Percentiles rank a stretch among this genome's conserved stretches.
These are phyloP conservation scores for Andricus grossulariae DNA, from an alignment of 1,140 invertebrate genomes.

Conservation along the genomic window DNA sequence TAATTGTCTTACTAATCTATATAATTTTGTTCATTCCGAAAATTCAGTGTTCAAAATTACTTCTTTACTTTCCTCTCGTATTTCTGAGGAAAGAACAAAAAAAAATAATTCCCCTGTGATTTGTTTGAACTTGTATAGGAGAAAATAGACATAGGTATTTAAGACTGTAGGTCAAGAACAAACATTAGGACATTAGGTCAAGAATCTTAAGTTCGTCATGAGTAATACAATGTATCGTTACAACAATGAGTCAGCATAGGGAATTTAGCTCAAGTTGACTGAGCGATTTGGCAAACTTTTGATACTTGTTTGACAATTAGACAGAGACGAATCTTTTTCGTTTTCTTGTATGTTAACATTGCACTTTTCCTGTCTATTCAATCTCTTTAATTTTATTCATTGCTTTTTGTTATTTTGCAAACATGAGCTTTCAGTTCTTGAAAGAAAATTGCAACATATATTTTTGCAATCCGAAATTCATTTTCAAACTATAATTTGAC, in stretches of 20 bases:
- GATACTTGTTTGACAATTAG: constrained; percentile 10
- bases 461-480: too few relatives aligned
- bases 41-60: too few relatives aligned
- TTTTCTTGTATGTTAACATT: not conserved
- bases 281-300: constrained; percentile 1
- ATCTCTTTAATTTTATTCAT: not conserved
- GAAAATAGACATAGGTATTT: not conserved
- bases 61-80: too few relatives aligned
- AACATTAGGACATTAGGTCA: constrained; percentile 18
- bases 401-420: too few relatives aligned
- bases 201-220: constrained; percentile 8
- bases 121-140: not conserved
- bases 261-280: constrained; percentile 28
- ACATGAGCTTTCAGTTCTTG: too few relatives aligned
- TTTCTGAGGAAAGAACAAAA: not conserved
- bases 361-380: not conserved
- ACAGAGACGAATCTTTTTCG: not conserved
- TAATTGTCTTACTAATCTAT: too few relatives aligned
- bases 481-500: too few relatives aligned
- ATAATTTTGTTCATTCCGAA: too few relatives aligned
- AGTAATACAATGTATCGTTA: constrained; percentile 23
- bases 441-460: too few relatives aligned
- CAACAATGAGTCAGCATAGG: constrained; percentile 24
- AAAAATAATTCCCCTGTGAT: not conserved
- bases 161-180: constrained; percentile 21